Evolutionary conservation across 2,888 invertebrate species (phyloP), one percentile per base, ranked within the genome.

Genomic region (Dryobota labecula): DNA sequence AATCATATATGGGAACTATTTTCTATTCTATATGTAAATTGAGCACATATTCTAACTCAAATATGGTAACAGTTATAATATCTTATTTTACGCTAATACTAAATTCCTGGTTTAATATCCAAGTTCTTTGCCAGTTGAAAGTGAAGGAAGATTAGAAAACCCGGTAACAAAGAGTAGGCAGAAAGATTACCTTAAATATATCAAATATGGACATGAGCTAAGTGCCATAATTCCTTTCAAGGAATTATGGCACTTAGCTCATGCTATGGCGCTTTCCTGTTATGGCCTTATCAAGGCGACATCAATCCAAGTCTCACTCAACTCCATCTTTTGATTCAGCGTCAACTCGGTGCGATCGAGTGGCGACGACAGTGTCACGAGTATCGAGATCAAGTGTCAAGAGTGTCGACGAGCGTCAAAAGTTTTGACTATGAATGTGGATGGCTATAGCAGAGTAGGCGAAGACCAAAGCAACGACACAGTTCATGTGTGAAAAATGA

Each of bases 11-110:
- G 11, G 30, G 24, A 62, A 27, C 38, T 13, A 18, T 38, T 11
- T 51, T 53, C 41, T 27, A 15, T 53, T 69, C 41, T 53, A 36
- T 36, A 36, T 53, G 53, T 27, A 36, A 69, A 43, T 68, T 13
- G n/a, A 36, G 27, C 53, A 27, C 18, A 68, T 45, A 68, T 27
- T 70, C 8, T 15, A 9, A 24, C 24, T 56, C 18, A 30, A 47
- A 38, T 53, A 7, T 45, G 13, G 13, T n/a, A 36, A 65, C 18
- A 33, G 18, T 49, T 5, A 30, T 68, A 47, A 47, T 47, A 47
- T n/a, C n/a, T 47, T 69, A 27, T 45, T 53, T 36, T n/a, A 54
- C 53, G n/a, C n/a, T 36, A 43, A 43, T 27, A 36, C 33, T 11
- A 43, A 53, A 20, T n/a, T 54, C 24, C 24, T 62, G n/a, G 30